phyloP scores from a whole-genome alignment of 2,797 vertebrate species.

The Eremophila alpestris region DNA sequence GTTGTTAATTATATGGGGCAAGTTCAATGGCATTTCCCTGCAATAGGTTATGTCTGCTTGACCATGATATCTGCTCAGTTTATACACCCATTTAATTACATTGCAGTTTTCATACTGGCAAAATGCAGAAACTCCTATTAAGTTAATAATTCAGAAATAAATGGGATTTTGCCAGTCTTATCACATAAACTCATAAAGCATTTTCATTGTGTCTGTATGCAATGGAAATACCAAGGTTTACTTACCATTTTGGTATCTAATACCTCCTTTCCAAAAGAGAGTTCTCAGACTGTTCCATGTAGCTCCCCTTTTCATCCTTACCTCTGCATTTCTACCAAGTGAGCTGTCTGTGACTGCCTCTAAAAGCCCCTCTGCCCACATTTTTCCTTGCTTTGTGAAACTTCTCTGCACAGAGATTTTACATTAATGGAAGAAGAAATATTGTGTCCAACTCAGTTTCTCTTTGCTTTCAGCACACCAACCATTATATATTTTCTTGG shows the following conservation, averaged over 20 bases:
- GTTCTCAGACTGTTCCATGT: not conserved
- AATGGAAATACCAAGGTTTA: not conserved
- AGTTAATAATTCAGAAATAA: conserved; percentile 8
- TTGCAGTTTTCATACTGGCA: not conserved
- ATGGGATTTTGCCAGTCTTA: not conserved
- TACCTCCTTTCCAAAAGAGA: not conserved
- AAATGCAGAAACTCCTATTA: not conserved
- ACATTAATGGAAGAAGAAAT: not conserved
- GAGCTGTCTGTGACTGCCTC: not conserved
- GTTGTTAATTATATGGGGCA: conserved; percentile 42
- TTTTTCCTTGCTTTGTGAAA: not conserved
- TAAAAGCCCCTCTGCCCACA: not conserved
- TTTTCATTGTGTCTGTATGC: not conserved
- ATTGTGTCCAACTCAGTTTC: not conserved
- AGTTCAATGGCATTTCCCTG: conserved; percentile 35
- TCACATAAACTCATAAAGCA: not conserved
- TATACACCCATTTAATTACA: not conserved
- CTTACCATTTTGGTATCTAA: not conserved
- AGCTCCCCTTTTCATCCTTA: not conserved
- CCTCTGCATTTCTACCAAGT: not conserved
- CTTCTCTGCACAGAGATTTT: not conserved
- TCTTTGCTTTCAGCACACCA: not conserved
- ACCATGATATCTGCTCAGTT: not conserved
- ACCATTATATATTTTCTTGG: not conserved
- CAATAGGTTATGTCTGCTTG: conserved; percentile 19